Percentiles rank a stretch among this genome's conserved stretches.
Conservation (phyloP, 2,797 vertebrate species). For the Knipowitschia caucasica region DNA sequence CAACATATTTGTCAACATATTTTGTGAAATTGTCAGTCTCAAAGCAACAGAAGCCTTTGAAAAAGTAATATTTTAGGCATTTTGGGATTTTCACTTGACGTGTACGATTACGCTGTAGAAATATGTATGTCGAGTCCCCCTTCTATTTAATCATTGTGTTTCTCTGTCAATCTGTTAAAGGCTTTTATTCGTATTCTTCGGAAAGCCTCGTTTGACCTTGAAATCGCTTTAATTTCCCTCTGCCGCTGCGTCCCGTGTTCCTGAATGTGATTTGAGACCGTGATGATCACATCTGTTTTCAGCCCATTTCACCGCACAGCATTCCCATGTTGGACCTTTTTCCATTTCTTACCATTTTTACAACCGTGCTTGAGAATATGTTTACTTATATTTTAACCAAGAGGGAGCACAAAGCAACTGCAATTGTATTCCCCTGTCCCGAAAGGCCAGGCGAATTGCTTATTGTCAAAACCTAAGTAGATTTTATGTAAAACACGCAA, state of each 20-base stretch:
- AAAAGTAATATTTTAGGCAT: constrained; percentile 1
- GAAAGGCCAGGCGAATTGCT: constrained; percentile 52
- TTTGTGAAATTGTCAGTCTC: constrained; percentile 1
- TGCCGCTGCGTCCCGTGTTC: constrained; percentile 15
- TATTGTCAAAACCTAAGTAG: constrained; percentile 70
- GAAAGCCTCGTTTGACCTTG: constrained; percentile 22
- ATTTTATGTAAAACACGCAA: constrained; percentile 72
- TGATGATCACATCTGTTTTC: constrained; percentile 45
- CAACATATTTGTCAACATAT: constrained; percentile 5
- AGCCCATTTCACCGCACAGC: constrained; percentile 35
- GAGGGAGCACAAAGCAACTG: constrained; percentile 36
- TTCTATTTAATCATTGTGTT: background rate
- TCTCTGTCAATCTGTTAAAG: constrained; percentile 18
- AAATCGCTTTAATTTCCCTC: constrained; percentile 41
- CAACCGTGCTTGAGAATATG: constrained; percentile 42
- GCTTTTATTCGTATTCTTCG: constrained; percentile 24
- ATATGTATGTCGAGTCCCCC: background rate
- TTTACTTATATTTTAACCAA: constrained; percentile 53
- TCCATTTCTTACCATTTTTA: constrained; percentile 23
- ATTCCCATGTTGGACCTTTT: constrained; percentile 17
- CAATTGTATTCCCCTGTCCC: constrained; percentile 43
- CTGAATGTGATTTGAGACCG: constrained; percentile 24
- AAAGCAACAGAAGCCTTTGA: constrained; percentile 1
- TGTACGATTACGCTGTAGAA: background rate
- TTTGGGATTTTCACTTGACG: background rate